Conservation (phyloP, 2,888 invertebrate species). For the Orchesella flavescens region DNA sequence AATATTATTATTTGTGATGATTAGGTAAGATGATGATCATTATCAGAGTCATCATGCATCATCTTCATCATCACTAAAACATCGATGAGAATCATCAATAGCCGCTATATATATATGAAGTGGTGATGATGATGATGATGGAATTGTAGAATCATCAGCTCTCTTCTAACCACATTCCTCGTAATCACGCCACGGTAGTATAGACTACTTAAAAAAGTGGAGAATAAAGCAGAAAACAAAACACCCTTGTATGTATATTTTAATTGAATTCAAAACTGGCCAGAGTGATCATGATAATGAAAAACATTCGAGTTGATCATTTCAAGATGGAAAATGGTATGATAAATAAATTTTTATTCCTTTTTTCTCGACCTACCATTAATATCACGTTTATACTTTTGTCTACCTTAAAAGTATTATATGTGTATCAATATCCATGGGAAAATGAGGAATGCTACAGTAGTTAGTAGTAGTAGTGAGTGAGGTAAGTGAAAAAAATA, state of each 20-base stretch:
- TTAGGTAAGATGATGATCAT: conserved; percentile 5
- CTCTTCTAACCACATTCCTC: conserved; percentile 5
- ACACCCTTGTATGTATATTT: too few species aligned
- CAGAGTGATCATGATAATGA: too few species aligned
- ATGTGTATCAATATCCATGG: not conserved
- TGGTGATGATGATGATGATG: not conserved
- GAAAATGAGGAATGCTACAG: not conserved
- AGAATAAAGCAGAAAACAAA: not conserved
- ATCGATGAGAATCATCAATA: not conserved
- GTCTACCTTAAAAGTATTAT: too few species aligned
- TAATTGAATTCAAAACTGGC: conserved; percentile 1
- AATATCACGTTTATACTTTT: too few species aligned
- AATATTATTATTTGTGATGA: not conserved
- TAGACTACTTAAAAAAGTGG: too few species aligned
- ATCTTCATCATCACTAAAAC: not conserved
- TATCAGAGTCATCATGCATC: conserved; percentile 2
- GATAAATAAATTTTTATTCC: too few species aligned
- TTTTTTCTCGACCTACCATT: too few species aligned
- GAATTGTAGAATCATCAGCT: too few species aligned
- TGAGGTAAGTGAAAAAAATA: not conserved
- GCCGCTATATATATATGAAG: not conserved
- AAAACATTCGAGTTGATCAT: too few species aligned
- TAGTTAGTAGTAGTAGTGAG: not conserved
- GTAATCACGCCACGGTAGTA: not conserved
- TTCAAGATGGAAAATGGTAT: too few species aligned